A percentile compares a stretch with the other conserved stretches of the same genome.
Evolutionary conservation across 1,140 invertebrate species (phyloP).

Genomic region (Proales similis): DNA sequence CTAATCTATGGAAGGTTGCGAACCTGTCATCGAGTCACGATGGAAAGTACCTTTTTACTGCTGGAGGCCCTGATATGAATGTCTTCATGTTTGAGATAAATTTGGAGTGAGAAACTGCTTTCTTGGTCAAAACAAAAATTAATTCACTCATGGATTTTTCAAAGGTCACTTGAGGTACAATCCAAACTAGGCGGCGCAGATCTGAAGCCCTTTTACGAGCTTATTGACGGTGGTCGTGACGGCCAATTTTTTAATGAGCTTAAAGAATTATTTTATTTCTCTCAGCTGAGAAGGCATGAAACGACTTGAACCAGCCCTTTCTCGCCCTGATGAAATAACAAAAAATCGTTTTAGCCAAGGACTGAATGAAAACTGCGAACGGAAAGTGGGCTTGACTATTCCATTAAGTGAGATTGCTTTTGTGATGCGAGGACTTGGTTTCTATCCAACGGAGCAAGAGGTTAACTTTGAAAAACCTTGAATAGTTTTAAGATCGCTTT

Average conservation of each 20-base stretch:
- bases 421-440: slow-evolving; percentile 66
- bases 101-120: slow-evolving; percentile 51
- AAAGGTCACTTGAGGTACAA: slow-evolving; percentile 51
- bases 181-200: slow-evolving; percentile 51
- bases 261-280: slow-evolving; percentile 65
- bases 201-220: slow-evolving; percentile 52
- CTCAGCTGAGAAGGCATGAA: slow-evolving; percentile 58
- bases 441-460: slow-evolving; percentile 65
- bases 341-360: slow-evolving; percentile 57
- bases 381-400: slow-evolving; percentile 58
- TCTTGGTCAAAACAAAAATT: background rate
- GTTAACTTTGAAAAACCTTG: slow-evolving; percentile 52
- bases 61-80: slow-evolving; percentile 56
- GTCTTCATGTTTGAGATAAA: slow-evolving; percentile 61
- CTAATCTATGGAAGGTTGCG: slow-evolving; percentile 45
- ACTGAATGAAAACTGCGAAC: slow-evolving; percentile 58
- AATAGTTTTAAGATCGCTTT: slow-evolving; percentile 12
- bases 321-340: background rate
- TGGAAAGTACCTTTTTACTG: slow-evolving; percentile 58
- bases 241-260: slow-evolving; percentile 65
- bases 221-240: slow-evolving; percentile 51
- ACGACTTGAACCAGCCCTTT: background rate
- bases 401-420: slow-evolving; percentile 62
- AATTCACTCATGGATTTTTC: slow-evolving; percentile 14
- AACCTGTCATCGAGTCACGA: slow-evolving; percentile 48